Percentiles rank a stretch among this genome's conserved stretches.
Conservation (phyloP, 2,888 invertebrate species). For the Luperina nickerlii region DNA sequence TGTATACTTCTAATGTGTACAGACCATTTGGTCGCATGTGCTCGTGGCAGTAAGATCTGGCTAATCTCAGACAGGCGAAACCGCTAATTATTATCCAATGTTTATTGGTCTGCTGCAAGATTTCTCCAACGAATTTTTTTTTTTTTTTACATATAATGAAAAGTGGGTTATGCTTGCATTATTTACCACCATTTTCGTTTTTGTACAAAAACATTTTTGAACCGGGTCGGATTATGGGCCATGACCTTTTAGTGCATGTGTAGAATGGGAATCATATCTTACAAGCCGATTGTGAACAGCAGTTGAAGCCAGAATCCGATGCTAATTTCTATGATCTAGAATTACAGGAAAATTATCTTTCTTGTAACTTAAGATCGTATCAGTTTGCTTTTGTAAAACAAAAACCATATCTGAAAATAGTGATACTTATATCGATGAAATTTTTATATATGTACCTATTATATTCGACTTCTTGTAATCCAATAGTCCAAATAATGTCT, state of each 20-base stretch:
- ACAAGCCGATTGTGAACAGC: neutral
- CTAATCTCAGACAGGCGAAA: too few relatives aligned
- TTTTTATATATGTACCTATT: neutral
- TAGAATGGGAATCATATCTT: constrained; percentile 12
- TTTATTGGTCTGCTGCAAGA: too few relatives aligned
- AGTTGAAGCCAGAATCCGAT: neutral
- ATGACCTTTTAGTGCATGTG: constrained; percentile 2
- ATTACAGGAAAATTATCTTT: neutral
- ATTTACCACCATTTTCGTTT: too few relatives aligned
- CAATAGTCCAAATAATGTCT: neutral
- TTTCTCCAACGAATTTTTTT: too few relatives aligned
- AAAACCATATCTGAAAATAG: neutral
- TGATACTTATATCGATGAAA: neutral
- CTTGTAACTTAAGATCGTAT: neutral
- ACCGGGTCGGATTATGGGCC: too few relatives aligned
- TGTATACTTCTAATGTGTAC: too few relatives aligned
- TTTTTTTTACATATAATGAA: too few relatives aligned
- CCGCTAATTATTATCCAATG: too few relatives aligned
- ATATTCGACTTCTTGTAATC: neutral
- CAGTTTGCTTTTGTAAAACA: neutral
- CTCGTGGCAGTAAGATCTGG: too few relatives aligned
- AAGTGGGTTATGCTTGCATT: too few relatives aligned
- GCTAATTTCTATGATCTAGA: neutral
- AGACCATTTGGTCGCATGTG: too few relatives aligned
- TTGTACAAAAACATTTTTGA: too few relatives aligned